Evolutionary conservation across 2,888 invertebrate genomes (phyloP).

Genomic region (Anaspis maculata): DNA sequence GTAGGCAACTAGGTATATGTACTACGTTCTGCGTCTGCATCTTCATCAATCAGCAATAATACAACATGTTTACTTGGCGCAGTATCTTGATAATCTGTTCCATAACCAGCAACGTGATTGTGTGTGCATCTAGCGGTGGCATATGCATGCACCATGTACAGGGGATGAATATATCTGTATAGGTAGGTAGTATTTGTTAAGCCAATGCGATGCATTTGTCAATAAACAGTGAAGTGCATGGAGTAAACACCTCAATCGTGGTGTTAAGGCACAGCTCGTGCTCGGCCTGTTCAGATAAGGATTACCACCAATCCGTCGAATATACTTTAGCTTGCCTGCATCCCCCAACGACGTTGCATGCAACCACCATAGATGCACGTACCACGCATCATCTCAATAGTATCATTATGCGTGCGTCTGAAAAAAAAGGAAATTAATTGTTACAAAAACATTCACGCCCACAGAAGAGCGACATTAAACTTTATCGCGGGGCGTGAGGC

Average conservation of each 20-base stretch:
- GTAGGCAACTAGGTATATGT: too few relatives aligned
- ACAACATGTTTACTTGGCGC: too few relatives aligned
- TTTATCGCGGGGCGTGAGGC: too few relatives aligned
- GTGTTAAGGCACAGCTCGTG: conserved; percentile 30
- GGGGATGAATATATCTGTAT: neutral
- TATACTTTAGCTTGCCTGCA: conserved; percentile 9
- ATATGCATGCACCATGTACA: conserved; percentile 6
- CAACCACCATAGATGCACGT: too few relatives aligned
- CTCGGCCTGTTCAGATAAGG: conserved; percentile 26
- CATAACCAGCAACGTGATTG: neutral
- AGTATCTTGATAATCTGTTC: neutral
- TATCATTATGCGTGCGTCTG: too few relatives aligned
- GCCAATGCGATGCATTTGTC: conserved; percentile 25
- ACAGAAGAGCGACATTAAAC: too few relatives aligned
- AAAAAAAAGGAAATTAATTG: too few relatives aligned
- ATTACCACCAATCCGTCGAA: conserved; percentile 20
- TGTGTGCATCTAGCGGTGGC: conserved; percentile 2
- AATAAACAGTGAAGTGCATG: conserved; percentile 28
- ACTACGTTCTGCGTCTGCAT: too few relatives aligned
- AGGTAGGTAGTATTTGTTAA: conserved; percentile 23
- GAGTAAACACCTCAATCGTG: conserved; percentile 22
- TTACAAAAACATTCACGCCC: too few relatives aligned
- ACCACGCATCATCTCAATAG: too few relatives aligned
- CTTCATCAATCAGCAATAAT: too few relatives aligned
- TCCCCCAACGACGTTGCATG: conserved; percentile 4